Base-by-base conservation (phyloP, 2,113 vertebrate genomes). In the Stictonetta naevosa region DNA sequence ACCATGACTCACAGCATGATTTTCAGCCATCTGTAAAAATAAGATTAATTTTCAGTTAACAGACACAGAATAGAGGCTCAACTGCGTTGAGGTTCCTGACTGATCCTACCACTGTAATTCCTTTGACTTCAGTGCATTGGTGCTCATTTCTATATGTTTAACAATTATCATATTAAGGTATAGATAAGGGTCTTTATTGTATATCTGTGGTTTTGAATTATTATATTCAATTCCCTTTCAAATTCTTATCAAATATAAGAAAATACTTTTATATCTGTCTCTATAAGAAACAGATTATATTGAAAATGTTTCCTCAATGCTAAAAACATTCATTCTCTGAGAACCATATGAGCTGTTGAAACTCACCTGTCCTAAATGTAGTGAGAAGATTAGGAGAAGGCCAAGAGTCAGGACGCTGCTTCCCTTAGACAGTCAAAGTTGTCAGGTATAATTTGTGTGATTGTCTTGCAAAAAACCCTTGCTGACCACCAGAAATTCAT, bases 381-480 rank as follows among this genome's bases (percentile, higher is more conserved):
- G 38, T 3, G 4, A 90, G 31, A 50, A 90, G 79, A 90, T 94
- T 90, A 95, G 58, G 34, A 94, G 79, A 88, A 86, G 60, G 31
- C 48, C 79, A 93, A 72, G 46, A 88, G 82, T 95, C 74, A 93
- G 66, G 76, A 63, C 77, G 56, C 40, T 92, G 60, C 11, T 53
- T 96, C 26, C 10, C 21, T 83, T n/a, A 90, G 73, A 83, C 74
- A 93, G 71, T 83, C 73, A 96, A 90, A 94, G 36, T 63, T 92
- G 82, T 68, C 94, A 94, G 22, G 48, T 82, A 59, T 82, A 48
- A 92, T 92, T 88, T 92, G 6, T 93, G 36, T n/a, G 63, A 68
- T 29, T 79, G 25, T 76, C 38, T 83, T 17, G 18, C 58, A 88
- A 81, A 36, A 34, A 46, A 21, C 85, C 40, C 5, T 72, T 90